Evolutionary conservation across 1,140 invertebrate species (phyloP), one percentile per base, ranked within the genome.

Genomic region (Polypedilum vanderplanki): DNA sequence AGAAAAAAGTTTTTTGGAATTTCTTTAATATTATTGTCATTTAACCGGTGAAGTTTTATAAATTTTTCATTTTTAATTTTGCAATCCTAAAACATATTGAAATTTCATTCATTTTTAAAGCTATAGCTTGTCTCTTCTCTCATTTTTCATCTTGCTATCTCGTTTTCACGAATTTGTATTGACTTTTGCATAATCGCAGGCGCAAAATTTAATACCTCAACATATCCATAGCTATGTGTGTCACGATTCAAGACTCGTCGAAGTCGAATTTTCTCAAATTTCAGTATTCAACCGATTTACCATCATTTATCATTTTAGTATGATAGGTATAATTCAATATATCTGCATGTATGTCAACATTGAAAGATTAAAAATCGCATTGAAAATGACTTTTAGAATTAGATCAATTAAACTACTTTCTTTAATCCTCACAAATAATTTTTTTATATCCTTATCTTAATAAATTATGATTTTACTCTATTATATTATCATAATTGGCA

Each of bases 161-260:
- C 17, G 4, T 7, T 70, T 22, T 18, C 65, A 70, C 65, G 20
- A 70, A 3, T 70, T 70, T 70, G 65, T 70, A 70, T 70, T 70
- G 65, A 70, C 65, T 70, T 70, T 70, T 70, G 65, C 65, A n/a
- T 70, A 20, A 3, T 10, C 17, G 65, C 65, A 70, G 65, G 65
- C 65, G 65, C 17, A 10, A 7, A 15, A 33, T 33, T 33, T 12
- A 57, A 57, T n/a, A 57, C 3, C 12, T 57, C 46, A n/a, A n/a
- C 46, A 57, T 57, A 57, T 33, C 24, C 5, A 33, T 33, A 33
- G 24, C 24, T 33, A 3, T 33, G 24, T 33, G 5, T 57, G 46
- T 15, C 46, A 57, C 46, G 46, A 57, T n/a, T 57, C n/a, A n/a
- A 57, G 15, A 57, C n/a, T 57, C 46, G 46, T n/a, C 46, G 46